Evolutionary conservation across 2,888 invertebrate species (phyloP).

Genomic region (Argyra leucocephala): DNA sequence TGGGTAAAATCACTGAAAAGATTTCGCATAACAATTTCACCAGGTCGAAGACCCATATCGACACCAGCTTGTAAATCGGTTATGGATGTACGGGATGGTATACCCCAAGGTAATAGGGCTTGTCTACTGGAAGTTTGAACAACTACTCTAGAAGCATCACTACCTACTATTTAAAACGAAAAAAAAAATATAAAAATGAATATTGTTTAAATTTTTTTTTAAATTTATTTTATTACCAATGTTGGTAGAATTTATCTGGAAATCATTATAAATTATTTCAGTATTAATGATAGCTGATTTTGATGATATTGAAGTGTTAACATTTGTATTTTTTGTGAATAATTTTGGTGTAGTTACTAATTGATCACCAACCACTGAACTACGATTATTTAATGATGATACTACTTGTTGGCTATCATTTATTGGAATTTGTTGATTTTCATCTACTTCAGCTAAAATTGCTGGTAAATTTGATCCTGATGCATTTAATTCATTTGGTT

Average conservation of each 20-base stretch:
- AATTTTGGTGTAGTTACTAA: background rate
- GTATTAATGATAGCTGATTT: background rate
- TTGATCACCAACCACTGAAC: background rate
- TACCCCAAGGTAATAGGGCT: constrained; percentile 74
- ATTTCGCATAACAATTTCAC: constrained; percentile 92
- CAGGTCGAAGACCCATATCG: constrained; percentile 68
- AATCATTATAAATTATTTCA: background rate
- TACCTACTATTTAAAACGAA: constrained; percentile 7
- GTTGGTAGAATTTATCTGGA: background rate
- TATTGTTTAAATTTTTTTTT: background rate
- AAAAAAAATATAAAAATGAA: background rate
- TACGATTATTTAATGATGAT: background rate
- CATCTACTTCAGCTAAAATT: background rate
- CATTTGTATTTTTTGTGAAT: background rate
- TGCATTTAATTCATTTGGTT: background rate
- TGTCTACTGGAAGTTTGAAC: constrained; percentile 42
- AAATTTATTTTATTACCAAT: background rate
- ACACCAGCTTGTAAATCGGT: constrained; percentile 42
- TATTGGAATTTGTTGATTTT: background rate
- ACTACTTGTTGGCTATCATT: background rate
- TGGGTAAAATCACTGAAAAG: constrained; percentile 91
- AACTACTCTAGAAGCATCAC: constrained; percentile 1
- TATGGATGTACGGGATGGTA: constrained; percentile 43
- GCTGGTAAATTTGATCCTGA: background rate
- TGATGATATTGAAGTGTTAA: background rate